Evolutionary conservation across 2,797 vertebrate species (phyloP).

Genomic region (Alouatta caraya): DNA sequence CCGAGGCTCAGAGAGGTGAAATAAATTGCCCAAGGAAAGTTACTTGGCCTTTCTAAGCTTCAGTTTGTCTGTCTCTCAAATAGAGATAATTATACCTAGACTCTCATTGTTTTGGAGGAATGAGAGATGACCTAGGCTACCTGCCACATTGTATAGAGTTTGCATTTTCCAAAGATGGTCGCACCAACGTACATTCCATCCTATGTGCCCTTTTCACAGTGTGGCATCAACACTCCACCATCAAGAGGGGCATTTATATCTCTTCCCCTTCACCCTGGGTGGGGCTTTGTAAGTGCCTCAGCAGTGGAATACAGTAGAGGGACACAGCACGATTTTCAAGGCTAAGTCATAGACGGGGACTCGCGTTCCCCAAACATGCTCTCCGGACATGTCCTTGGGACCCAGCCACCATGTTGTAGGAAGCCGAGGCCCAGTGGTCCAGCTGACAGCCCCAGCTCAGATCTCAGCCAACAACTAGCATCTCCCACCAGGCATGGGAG

Average conservation of each 20-base stretch:
- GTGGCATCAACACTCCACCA: background rate
- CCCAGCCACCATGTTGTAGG: fast-evolving
- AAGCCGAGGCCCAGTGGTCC: background rate
- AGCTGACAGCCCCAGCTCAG: background rate
- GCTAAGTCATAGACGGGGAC: background rate
- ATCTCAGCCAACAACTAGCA: background rate
- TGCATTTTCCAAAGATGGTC: background rate
- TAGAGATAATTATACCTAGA: background rate
- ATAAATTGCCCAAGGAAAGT: background rate
- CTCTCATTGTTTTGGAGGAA: background rate
- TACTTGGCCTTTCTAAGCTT: background rate
- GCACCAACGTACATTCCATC: fast-evolving
- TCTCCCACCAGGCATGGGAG: background rate
- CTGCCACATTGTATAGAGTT: too few relatives aligned
- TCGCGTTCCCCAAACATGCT: fast-evolving
- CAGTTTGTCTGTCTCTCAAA: background rate
- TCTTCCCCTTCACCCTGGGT: background rate
- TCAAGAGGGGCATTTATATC: background rate
- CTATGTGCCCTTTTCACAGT: fast-evolving
- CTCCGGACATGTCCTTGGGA: fast-evolving
- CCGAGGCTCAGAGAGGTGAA: background rate
- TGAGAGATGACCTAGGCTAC: background rate
- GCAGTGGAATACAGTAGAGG: too few relatives aligned
- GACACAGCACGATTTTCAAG: background rate
- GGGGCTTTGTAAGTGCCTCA: background rate